Evolutionary conservation across 2,797 vertebrate genomes (phyloP).

Genomic region (Synanceia verrucosa): DNA sequence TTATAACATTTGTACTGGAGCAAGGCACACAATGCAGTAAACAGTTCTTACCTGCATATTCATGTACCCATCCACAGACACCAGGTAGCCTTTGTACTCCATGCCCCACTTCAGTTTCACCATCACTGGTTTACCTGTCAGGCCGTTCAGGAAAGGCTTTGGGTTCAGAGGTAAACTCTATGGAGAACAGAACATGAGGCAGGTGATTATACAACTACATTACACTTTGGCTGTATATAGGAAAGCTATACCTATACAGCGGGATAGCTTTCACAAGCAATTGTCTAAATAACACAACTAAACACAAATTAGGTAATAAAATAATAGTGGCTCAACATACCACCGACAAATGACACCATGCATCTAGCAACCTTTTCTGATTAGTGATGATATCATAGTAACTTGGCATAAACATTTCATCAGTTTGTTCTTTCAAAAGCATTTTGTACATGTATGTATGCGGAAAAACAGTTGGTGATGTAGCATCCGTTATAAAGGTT

Average conservation of each 20-base stretch:
- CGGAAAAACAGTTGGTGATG: too few species aligned
- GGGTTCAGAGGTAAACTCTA: conserved; percentile 98
- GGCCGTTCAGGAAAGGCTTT: conserved; percentile 96
- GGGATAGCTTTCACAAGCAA: background rate
- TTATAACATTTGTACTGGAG: background rate
- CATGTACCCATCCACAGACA: conserved; percentile 98
- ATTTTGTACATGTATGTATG: background rate
- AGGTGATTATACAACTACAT: background rate
- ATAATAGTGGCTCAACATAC: background rate
- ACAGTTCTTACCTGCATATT: conserved; percentile 91
- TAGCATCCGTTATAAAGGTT: background rate
- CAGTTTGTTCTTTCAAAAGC: background rate
- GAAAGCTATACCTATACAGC: too few species aligned
- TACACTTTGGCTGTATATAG: too few species aligned
- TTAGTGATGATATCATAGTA: background rate
- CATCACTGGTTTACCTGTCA: conserved; percentile 98
- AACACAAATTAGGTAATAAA: background rate
- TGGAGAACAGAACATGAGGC: background rate
- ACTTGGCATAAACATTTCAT: background rate
- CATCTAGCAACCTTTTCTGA: background rate
- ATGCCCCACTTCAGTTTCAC: conserved; percentile 99
- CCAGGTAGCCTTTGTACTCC: conserved; percentile 98
- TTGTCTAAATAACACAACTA: background rate
- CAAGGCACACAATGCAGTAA: background rate
- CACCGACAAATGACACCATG: background rate